Conservation (phyloP, 2,797 vertebrate genomes). For the Synaphobranchus kaupii region DNA sequence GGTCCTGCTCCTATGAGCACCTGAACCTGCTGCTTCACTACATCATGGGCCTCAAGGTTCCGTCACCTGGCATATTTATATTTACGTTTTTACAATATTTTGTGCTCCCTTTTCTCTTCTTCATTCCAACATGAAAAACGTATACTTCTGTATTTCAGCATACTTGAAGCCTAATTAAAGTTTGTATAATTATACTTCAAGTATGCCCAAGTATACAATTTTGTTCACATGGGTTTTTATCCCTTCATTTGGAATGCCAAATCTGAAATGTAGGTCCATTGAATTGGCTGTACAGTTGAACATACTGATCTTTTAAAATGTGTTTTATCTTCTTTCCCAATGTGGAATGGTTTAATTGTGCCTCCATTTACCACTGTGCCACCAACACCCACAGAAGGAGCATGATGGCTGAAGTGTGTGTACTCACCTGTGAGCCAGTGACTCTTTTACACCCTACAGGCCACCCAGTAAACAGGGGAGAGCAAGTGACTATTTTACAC, state of each 20-base stretch:
- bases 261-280: background rate
- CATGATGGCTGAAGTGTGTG: no score
- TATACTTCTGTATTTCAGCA: no score
- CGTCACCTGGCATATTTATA: background rate
- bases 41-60: conserved; percentile 79
- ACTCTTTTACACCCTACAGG: no score
- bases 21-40: conserved; percentile 86
- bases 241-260: background rate
- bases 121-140: no score
- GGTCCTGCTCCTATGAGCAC: conserved; percentile 82
- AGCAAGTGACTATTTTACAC: no score
- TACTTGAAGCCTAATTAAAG: no score
- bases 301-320: background rate
- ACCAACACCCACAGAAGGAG: background rate
- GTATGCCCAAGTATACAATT: no score
- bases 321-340: background rate
- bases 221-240: background rate
- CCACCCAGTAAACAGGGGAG: no score
- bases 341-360: background rate
- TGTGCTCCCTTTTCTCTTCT: background rate
- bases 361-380: background rate
- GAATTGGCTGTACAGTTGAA: background rate
- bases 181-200: no score
- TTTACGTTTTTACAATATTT: background rate
- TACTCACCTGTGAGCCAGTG: no score